Conservation (phyloP, 2,113 vertebrate genomes). For the Aldabrachelys gigantea region DNA sequence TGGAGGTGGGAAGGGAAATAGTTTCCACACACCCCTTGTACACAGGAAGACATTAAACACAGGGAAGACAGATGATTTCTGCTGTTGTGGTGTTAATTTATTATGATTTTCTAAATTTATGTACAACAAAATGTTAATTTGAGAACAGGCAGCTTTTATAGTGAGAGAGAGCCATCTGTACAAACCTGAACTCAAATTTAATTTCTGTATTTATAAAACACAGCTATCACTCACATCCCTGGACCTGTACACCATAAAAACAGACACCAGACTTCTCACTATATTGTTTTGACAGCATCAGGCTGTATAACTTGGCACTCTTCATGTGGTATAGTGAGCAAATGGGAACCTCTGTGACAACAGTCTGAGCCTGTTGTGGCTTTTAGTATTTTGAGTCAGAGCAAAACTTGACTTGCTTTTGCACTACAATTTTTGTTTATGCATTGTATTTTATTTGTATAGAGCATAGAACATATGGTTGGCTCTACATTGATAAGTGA, state of each 20-base stretch:
- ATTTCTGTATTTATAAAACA: conserved; percentile 28
- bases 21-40: not conserved
- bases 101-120: conserved; percentile 41
- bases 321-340: not conserved
- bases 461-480: too few species aligned
- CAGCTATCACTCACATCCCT: not conserved
- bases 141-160: conserved; percentile 40
- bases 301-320: not conserved
- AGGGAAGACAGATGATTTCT: conserved; percentile 10
- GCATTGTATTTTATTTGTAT: not conserved
- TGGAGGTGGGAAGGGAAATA: not conserved
- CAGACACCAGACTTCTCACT: not conserved
- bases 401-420: not conserved
- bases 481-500: not conserved
- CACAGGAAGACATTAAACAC: not conserved
- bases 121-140: conserved; percentile 40
- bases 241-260: not conserved
- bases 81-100: conserved; percentile 37
- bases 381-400: not conserved
- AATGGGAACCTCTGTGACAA: not conserved
- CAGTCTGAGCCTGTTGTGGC: not conserved
- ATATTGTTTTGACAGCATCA: not conserved
- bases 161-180: conserved; percentile 46
- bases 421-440: not conserved
- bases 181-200: not conserved